phyloP scores from a whole-genome alignment of 2,113 vertebrate species.

The Lynx canadensis region DNA sequence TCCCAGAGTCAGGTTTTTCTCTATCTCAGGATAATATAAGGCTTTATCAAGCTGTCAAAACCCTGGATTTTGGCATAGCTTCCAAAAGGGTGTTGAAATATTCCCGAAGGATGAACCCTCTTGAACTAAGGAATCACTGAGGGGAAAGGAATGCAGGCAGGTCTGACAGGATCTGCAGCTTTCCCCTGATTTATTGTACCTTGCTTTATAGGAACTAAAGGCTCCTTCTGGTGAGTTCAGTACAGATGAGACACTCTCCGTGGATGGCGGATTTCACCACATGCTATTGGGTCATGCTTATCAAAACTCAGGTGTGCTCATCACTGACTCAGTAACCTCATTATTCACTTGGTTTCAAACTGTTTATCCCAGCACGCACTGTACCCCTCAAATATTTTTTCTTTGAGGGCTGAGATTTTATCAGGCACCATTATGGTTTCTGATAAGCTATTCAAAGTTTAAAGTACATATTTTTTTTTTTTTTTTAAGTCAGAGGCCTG shows the following conservation, averaged over 20 bases:
- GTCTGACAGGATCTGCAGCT: conserved; percentile 50
- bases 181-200: conserved; percentile 23
- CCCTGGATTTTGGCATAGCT: conserved; percentile 45
- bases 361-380: background rate
- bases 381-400: background rate
- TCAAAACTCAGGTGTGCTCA: conserved; percentile 51
- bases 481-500: conserved; percentile 27
- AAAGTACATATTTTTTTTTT: background rate
- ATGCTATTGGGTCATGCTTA: background rate
- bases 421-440: conserved; percentile 39
- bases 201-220: conserved; percentile 5
- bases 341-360: conserved; percentile 26
- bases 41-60: conserved; percentile 54
- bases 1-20: conserved; percentile 9
- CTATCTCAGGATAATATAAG: conserved; percentile 47
- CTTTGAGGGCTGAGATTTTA: conserved; percentile 50
- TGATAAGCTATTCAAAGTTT: conserved; percentile 39
- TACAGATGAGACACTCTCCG: background rate
- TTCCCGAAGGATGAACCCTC: conserved; percentile 53
- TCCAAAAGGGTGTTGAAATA: conserved; percentile 58
- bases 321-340: background rate
- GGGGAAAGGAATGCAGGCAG: conserved; percentile 55
- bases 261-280: conserved; percentile 29
- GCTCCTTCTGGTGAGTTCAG: background rate
- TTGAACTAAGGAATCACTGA: conserved; percentile 33